These are phyloP conservation scores for Numenius phaeopus DNA, from an alignment of 2,797 vertebrate species.

Conservation along the genomic window DNA sequence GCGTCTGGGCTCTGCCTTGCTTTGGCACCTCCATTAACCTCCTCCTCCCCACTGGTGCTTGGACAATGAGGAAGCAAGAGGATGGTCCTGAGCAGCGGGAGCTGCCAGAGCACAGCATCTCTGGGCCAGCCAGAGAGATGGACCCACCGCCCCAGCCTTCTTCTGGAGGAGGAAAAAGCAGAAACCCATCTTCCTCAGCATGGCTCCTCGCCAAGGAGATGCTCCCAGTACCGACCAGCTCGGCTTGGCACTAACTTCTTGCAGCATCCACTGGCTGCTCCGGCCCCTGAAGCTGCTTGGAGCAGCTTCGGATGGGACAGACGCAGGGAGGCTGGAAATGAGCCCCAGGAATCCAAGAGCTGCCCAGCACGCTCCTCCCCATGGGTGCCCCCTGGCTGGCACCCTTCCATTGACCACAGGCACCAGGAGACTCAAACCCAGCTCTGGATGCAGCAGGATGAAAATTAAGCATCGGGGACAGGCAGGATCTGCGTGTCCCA, in stretches of 20 bases:
- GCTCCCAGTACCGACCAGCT: background rate
- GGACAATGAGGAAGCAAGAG: accelerated
- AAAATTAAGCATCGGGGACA: accelerated
- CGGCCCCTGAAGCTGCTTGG: accelerated
- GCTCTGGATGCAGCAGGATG: background rate
- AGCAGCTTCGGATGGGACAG: background rate
- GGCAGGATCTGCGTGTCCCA: background rate
- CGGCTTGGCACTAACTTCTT: background rate
- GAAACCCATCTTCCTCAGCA: background rate
- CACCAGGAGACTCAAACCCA: background rate
- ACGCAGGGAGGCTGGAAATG: background rate
- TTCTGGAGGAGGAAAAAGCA: background rate
- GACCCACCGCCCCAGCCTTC: background rate
- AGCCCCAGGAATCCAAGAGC: background rate
- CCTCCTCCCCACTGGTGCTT: background rate
- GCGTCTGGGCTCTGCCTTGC: background rate
- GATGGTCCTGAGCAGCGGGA: accelerated
- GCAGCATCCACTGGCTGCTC: background rate
- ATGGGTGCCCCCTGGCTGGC: background rate
- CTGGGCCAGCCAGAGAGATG: background rate
- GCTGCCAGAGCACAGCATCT: background rate
- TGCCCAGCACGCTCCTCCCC: background rate
- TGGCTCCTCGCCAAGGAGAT: background rate
- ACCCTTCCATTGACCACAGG: background rate
- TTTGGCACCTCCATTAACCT: background rate